phyloP scores from a whole-genome alignment of 2,888 invertebrate genomes.

The Leistus spinibarbis region DNA sequence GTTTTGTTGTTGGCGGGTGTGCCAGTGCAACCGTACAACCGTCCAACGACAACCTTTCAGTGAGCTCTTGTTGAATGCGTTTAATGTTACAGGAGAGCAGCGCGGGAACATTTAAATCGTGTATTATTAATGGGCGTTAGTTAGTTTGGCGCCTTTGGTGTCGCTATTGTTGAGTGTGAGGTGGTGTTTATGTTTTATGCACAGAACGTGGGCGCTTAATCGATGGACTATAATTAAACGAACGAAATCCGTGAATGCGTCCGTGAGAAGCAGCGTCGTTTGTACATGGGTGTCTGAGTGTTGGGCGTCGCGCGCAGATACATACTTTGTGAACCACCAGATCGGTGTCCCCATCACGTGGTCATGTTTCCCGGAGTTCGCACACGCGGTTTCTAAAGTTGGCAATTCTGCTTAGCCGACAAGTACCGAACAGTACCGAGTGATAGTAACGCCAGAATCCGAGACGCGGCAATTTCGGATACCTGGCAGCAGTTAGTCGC shows the following conservation, averaged over 20 bases:
- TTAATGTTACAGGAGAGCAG: no score
- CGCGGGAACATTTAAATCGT: background rate
- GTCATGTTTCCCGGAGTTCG: constrained; percentile 7
- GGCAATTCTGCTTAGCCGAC: constrained; percentile 7
- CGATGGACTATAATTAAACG: background rate
- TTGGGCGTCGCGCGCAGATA: background rate
- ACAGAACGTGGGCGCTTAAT: background rate
- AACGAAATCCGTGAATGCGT: background rate
- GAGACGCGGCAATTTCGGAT: constrained; percentile 27
- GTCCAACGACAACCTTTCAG: no score
- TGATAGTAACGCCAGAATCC: constrained; percentile 29
- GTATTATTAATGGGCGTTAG: background rate
- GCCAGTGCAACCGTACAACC: background rate
- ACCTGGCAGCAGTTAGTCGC: constrained; percentile 27
- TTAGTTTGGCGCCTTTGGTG: background rate
- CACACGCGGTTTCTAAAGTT: constrained; percentile 7
- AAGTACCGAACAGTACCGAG: constrained; percentile 4
- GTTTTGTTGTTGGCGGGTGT: background rate
- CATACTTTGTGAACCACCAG: no score
- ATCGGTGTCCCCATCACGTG: background rate
- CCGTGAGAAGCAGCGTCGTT: background rate
- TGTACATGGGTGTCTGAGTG: background rate
- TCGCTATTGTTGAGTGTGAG: background rate
- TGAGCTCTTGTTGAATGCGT: no score
- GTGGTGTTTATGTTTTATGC: background rate